These are phyloP conservation scores for Sisyra nigra DNA, from an alignment of 2,888 invertebrate species.

Conservation along the genomic window DNA sequence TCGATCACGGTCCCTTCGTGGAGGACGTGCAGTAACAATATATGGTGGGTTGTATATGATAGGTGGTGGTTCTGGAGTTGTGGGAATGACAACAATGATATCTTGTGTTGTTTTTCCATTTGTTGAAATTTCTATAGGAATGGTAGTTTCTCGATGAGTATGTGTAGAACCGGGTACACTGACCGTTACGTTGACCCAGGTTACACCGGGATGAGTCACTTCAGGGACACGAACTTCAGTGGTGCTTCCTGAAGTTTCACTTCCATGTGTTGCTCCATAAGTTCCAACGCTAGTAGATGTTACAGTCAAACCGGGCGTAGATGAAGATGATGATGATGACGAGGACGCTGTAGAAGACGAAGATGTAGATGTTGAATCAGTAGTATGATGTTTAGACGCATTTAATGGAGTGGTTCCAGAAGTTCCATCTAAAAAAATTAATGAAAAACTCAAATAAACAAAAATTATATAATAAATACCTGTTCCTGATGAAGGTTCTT, in stretches of 20 bases:
- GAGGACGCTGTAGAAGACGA: no score
- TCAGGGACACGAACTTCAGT: constrained; percentile 4
- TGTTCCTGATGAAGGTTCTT: constrained; percentile 40
- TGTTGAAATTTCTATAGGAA: constrained; percentile 9
- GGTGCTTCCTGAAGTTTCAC: constrained; percentile 2
- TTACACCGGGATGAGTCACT: constrained; percentile 7
- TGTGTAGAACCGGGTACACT: constrained; percentile 15
- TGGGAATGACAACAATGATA: constrained; percentile 16
- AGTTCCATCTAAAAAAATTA: no score
- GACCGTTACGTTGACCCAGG: constrained; percentile 9
- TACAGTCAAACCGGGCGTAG: constrained; percentile 14
- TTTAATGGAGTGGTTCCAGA: no score
- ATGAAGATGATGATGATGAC: not conserved
- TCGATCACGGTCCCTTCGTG: constrained; percentile 26
- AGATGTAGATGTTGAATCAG: no score
- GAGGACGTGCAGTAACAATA: constrained; percentile 22
- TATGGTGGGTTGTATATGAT: constrained; percentile 22
- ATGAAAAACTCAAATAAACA: no score
- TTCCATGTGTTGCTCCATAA: constrained; percentile 16
- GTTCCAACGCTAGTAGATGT: constrained; percentile 22
- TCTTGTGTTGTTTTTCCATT: constrained; percentile 14
- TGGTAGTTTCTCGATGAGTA: constrained; percentile 7
- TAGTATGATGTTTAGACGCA: no score
- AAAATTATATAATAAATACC: constrained; percentile 20
- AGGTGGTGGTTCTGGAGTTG: constrained; percentile 23